phyloP scores from a whole-genome alignment of 2,113 vertebrate species.

The Myrmophylax atrothorax region DNA sequence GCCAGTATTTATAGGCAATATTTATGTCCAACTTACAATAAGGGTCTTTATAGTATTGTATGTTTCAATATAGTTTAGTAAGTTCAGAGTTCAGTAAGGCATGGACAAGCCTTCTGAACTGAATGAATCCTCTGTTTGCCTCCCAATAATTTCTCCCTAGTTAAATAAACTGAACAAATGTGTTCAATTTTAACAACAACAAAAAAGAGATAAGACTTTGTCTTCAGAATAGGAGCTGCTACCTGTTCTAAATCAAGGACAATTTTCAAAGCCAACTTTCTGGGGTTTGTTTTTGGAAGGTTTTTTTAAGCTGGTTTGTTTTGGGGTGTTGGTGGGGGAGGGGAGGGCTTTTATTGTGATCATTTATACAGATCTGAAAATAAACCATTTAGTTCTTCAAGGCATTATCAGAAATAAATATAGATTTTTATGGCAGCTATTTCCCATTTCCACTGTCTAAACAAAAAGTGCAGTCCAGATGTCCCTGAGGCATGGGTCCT shows the following conservation, averaged over 20 bases:
- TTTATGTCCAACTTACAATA: slow-evolving; percentile 46
- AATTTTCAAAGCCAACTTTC: not conserved
- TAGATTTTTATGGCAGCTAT: not conserved
- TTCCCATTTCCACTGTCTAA: not conserved
- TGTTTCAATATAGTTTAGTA: slow-evolving; percentile 13
- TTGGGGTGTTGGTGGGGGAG: not conserved
- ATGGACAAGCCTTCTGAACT: not conserved
- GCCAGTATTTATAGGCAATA: slow-evolving; percentile 24
- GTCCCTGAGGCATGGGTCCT: not conserved
- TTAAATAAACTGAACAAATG: slow-evolving; percentile 30
- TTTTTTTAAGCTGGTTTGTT: not conserved
- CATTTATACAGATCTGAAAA: not conserved
- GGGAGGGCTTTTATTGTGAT: not conserved
- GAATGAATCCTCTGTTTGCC: slow-evolving; percentile 11
- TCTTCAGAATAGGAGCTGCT: not conserved
- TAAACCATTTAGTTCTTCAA: not conserved
- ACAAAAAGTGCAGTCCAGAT: not conserved
- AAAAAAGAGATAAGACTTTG: not conserved
- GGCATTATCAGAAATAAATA: not conserved
- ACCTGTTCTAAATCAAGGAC: not conserved
- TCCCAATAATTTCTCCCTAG: slow-evolving; percentile 16
- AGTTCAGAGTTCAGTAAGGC: not conserved
- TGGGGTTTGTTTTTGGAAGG: not conserved
- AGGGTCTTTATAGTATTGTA: slow-evolving; percentile 32
- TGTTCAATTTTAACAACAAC: not conserved